phyloP scores from a whole-genome alignment of 2,113 vertebrate genomes.

The Phoxinus phoxinus region DNA sequence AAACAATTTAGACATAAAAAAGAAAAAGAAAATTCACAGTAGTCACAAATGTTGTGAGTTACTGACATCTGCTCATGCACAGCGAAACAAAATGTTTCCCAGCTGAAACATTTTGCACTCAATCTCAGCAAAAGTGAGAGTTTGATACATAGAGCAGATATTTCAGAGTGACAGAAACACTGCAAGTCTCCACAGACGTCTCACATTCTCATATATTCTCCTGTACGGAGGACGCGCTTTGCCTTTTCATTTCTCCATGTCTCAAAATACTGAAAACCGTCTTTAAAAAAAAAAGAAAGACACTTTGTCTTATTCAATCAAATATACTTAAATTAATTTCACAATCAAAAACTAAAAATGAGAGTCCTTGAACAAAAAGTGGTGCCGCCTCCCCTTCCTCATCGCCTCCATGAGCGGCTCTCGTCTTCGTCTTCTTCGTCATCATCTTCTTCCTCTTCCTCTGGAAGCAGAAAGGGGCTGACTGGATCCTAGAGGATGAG shows the following conservation, averaged over 20 bases:
- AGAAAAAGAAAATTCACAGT: slow-evolving; percentile 78
- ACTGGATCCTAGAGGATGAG: slow-evolving; percentile 81
- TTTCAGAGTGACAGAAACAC: slow-evolving; percentile 62
- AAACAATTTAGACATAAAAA: neutral
- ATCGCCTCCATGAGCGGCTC: slow-evolving; percentile 97
- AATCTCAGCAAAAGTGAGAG: slow-evolving; percentile 78
- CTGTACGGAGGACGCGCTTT: slow-evolving; percentile 59
- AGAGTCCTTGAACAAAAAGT: slow-evolving; percentile 49
- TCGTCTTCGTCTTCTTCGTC: slow-evolving; percentile 96
- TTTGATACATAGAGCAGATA: slow-evolving; percentile 62
- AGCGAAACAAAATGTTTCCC: slow-evolving; percentile 68
- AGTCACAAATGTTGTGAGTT: slow-evolving; percentile 79
- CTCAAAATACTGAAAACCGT: slow-evolving; percentile 71
- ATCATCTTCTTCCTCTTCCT: slow-evolving; percentile 92
- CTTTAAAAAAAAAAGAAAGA: slow-evolving; percentile 48
- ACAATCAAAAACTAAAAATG: slow-evolving; percentile 45
- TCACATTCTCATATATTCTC: slow-evolving; percentile 31
- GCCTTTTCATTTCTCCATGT: slow-evolving; percentile 43
- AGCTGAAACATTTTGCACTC: slow-evolving; percentile 67
- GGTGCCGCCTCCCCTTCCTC: slow-evolving; percentile 64
- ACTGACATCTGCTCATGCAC: slow-evolving; percentile 76
- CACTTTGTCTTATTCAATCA: slow-evolving; percentile 36
- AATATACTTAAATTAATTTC: slow-evolving; percentile 37
- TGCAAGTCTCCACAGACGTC: slow-evolving; percentile 46
- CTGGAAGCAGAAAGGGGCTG: slow-evolving; percentile 87